Conservation (phyloP, 2,113 vertebrate species). For the Eurypyga helias region DNA sequence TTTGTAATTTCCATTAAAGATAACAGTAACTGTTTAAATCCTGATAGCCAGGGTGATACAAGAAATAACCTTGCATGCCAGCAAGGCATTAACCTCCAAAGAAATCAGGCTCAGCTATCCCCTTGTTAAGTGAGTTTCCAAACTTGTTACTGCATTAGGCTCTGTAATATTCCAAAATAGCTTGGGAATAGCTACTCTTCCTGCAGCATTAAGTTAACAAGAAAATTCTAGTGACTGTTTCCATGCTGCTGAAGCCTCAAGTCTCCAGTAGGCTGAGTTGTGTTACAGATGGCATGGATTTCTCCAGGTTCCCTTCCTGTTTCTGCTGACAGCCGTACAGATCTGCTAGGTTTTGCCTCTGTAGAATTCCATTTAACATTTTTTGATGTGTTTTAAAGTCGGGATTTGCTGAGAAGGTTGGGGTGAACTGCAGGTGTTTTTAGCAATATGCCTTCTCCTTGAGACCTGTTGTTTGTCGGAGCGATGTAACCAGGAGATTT, state of each 20-base stretch:
- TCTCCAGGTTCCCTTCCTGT: not conserved
- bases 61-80: accelerated
- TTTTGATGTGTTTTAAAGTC: not conserved
- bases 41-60: not conserved
- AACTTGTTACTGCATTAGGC: not conserved
- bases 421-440: not conserved
- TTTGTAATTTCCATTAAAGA: not conserved
- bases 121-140: not conserved
- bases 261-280: not conserved
- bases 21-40: not conserved
- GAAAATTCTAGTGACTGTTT: not conserved
- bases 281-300: not conserved
- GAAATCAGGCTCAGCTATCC: not conserved
- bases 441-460: not conserved
- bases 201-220: not conserved
- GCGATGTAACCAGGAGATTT: not conserved
- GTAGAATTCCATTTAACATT: not conserved
- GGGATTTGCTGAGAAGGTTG: not conserved
- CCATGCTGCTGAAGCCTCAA: not conserved
- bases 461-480: not conserved
- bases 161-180: not conserved
- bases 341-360: not conserved
- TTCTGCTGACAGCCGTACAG: not conserved
- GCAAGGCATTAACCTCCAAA: not conserved
- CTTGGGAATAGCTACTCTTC: not conserved